phyloP scores from a whole-genome alignment of 2,888 invertebrate genomes.

The Acrocera orbiculus region DNA sequence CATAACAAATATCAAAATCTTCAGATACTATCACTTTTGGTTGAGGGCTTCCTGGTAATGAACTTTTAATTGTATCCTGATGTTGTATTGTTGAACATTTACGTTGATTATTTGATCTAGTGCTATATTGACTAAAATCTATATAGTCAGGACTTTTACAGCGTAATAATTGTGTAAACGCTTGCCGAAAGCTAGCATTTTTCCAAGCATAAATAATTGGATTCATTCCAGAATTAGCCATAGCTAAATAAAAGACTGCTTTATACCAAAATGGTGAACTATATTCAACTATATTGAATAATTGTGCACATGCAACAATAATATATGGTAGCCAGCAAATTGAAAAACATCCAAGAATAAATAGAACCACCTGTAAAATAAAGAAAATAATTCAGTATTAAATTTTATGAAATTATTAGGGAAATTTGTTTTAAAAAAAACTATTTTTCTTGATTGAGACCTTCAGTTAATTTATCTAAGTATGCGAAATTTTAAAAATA shows the following conservation, averaged over 20 bases:
- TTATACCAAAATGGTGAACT: conserved; percentile 42
- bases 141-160: conserved; percentile 45
- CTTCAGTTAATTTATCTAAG: no score
- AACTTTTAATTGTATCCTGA: conserved; percentile 10
- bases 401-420: no score
- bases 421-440: no score
- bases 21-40: no score
- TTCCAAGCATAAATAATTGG: conserved; percentile 77
- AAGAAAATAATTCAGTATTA: no score
- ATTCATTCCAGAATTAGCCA: conserved; percentile 65
- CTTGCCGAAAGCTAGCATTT: conserved; percentile 55
- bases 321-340: conserved; percentile 70
- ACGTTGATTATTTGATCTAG: conserved; percentile 11
- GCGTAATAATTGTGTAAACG: conserved; percentile 48
- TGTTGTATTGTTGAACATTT: conserved; percentile 13
- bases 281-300: conserved; percentile 35
- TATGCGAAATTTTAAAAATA: no score
- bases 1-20: no score
- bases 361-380: conserved; percentile 46
- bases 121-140: conserved; percentile 19
- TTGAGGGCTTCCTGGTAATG: conserved; percentile 5
- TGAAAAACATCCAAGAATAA: conserved; percentile 63
- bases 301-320: conserved; percentile 44
- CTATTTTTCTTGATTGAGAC: no score
- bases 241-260: conserved; percentile 50